These are phyloP conservation scores for Tetraneura akinire DNA, from an alignment of 1,140 invertebrate species.

Conservation along the genomic window DNA sequence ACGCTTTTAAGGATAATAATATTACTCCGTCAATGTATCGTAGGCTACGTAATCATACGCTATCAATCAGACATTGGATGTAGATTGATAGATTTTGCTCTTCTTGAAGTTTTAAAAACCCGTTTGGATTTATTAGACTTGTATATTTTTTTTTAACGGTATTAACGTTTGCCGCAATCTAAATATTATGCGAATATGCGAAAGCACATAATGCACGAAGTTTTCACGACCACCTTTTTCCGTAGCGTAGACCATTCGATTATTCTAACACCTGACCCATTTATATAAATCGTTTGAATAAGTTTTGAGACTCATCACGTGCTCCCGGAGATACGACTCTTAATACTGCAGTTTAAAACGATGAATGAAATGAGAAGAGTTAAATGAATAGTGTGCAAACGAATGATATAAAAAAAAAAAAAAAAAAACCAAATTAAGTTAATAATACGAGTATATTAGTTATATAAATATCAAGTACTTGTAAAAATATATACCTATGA, in stretches of 20 bases:
- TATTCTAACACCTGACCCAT: too few relatives aligned
- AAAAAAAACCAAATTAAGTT: too few relatives aligned
- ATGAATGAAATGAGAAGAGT: too few relatives aligned
- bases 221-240: too few relatives aligned
- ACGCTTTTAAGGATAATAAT: not conserved
- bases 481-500: too few relatives aligned
- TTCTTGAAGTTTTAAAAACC: not conserved
- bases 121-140: not conserved
- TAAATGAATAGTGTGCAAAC: too few relatives aligned
- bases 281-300: not conserved
- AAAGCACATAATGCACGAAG: not conserved
- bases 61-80: constrained; percentile 25
- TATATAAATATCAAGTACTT: too few relatives aligned
- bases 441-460: too few relatives aligned
- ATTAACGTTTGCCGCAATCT: not conserved
- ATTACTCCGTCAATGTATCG: not conserved
- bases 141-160: not conserved
- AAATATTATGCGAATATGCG: constrained; percentile 1
- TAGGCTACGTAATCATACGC: not conserved
- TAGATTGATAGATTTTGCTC: not conserved
- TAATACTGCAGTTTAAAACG: too few relatives aligned
- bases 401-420: too few relatives aligned
- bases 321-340: too few relatives aligned
- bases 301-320: not conserved
- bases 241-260: not conserved